Evolutionary conservation across 2,888 invertebrate species (phyloP).

Genomic region (Euplexia lucipara): DNA sequence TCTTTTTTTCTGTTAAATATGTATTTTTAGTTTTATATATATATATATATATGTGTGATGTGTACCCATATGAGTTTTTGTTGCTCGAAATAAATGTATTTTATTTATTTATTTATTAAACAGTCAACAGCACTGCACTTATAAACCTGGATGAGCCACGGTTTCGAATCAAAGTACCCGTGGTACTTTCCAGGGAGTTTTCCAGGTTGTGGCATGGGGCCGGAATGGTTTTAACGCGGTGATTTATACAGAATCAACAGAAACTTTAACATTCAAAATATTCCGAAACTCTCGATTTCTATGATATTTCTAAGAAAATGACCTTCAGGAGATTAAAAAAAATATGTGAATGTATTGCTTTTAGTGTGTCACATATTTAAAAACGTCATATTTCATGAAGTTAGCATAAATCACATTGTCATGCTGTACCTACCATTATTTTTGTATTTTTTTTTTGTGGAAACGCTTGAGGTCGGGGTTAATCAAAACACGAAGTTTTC

Average conservation of each 20-base stretch:
- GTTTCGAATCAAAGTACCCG: no score
- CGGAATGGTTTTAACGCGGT: no score
- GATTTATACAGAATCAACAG: background rate
- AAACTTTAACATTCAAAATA: slow-evolving; percentile 17
- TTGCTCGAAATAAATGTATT: no score
- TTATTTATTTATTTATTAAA: no score
- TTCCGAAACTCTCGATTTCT: slow-evolving; percentile 32
- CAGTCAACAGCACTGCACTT: no score
- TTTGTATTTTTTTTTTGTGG: slow-evolving; percentile 29
- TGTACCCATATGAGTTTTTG: no score
- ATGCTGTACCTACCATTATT: slow-evolving; percentile 9
- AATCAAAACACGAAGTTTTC: slow-evolving; percentile 22
- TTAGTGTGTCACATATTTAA: slow-evolving; percentile 9
- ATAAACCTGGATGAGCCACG: no score
- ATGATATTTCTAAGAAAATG: background rate
- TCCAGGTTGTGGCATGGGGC: no score
- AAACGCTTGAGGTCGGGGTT: slow-evolving; percentile 30
- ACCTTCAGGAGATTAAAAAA: slow-evolving; percentile 26
- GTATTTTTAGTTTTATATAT: no score
- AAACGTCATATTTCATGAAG: slow-evolving; percentile 27
- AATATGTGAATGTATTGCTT: background rate
- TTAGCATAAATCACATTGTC: slow-evolving; percentile 29
- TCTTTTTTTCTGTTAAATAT: no score
- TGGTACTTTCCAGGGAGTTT: no score
- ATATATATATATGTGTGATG: no score